These are phyloP conservation scores for Chaetodon trifasciatus DNA, from an alignment of 2,797 vertebrate genomes.

Conservation along the genomic window DNA sequence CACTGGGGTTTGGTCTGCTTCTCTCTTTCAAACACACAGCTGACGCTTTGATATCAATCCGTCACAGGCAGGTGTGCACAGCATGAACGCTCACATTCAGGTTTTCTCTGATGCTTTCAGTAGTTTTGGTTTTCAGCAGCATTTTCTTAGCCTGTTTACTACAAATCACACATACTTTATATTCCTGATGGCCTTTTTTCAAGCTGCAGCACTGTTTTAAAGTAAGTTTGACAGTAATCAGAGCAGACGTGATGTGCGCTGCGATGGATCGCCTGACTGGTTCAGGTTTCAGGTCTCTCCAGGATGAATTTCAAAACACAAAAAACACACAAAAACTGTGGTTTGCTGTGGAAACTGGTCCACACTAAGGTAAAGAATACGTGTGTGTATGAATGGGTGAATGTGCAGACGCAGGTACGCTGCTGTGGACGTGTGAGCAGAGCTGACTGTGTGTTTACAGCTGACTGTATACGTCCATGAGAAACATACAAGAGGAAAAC, in stretches of 20 bases:
- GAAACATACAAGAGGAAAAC: not conserved
- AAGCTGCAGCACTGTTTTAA: slow-evolving; percentile 8
- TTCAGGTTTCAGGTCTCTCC: slow-evolving; percentile 48
- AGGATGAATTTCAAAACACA: slow-evolving; percentile 57
- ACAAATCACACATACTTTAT: slow-evolving; percentile 18
- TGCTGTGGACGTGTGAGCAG: not conserved
- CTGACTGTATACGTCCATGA: not conserved
- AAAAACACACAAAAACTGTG: slow-evolving; percentile 25
- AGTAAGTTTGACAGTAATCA: slow-evolving; percentile 34
- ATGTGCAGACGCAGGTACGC: slow-evolving; percentile 3
- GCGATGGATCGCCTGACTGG: slow-evolving; percentile 48
- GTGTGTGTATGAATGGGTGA: slow-evolving; percentile 14
- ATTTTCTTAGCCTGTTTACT: not conserved
- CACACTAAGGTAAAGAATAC: slow-evolving; percentile 10
- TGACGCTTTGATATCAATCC: not conserved
- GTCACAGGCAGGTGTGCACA: not conserved
- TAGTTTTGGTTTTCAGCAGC: not conserved
- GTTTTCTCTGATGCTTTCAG: not conserved
- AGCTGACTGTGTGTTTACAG: no score
- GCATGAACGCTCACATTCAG: not conserved
- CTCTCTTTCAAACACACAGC: not conserved
- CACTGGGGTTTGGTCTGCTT: not conserved
- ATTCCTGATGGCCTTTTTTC: not conserved
- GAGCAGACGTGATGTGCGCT: slow-evolving; percentile 36
- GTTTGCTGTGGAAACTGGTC: slow-evolving; percentile 45